These are phyloP conservation scores for Temnothorax curvispinosus DNA, from an alignment of 1,140 invertebrate genomes.

Conservation along the genomic window DNA sequence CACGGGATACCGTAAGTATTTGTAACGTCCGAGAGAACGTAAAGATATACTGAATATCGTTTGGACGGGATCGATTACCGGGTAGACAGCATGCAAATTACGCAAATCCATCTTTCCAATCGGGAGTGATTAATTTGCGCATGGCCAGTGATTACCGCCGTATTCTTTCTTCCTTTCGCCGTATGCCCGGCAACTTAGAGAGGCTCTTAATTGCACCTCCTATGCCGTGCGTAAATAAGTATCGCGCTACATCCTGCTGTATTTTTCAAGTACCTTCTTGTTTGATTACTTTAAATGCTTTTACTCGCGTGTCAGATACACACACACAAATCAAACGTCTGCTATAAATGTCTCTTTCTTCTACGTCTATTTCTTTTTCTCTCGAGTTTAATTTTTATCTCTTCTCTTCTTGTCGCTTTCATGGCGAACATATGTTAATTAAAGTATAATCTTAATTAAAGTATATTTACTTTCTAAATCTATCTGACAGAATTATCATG, in stretches of 20 bases:
- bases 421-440: not conserved
- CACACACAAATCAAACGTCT: not conserved
- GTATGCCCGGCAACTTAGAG: not conserved
- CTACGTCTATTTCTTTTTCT: not conserved
- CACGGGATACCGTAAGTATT: slow-evolving; percentile 8
- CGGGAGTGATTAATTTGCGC: slow-evolving; percentile 18
- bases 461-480: slow-evolving; percentile 51
- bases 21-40: slow-evolving; percentile 15
- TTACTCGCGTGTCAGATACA: not conserved
- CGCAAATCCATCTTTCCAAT: slow-evolving; percentile 50
- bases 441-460: slow-evolving; percentile 26
- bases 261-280: slow-evolving; percentile 20
- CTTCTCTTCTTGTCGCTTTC: slow-evolving; percentile 8
- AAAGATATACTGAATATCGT: slow-evolving; percentile 8
- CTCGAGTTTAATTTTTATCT: not conserved
- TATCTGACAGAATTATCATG: not conserved
- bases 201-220: slow-evolving; percentile 17
- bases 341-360: slow-evolving; percentile 6
- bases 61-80: slow-evolving; percentile 11
- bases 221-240: not conserved
- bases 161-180: not conserved
- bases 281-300: not conserved
- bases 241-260: slow-evolving; percentile 13
- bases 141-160: slow-evolving; percentile 4
- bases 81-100: slow-evolving; percentile 35